Base-by-base conservation (phyloP, 1,140 invertebrate genomes). In the Condylostylus longicornis region DNA sequence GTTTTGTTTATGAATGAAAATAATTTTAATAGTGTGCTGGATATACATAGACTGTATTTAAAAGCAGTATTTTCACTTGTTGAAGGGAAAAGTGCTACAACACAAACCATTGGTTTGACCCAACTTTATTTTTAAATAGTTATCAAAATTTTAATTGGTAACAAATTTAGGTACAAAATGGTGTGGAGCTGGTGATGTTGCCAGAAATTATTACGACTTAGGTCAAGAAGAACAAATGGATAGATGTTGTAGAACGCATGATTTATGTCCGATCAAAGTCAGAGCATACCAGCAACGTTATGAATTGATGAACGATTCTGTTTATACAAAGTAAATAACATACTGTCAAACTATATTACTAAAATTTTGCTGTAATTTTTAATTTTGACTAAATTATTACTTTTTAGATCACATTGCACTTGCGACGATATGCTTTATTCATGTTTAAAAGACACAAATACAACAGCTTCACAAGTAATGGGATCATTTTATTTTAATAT, bases 401-500 rank as follows among this genome's bases (percentile, higher is more conserved):
- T 7, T 46, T 53, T 22, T 51, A 70, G 68, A 64, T 87, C 75
- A 28, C 85, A 89, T 53, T 93, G 87, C 54, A 68, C 66, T 12
- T 93, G 87, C 57, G 86, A 93, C 51, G 72, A 80, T 37, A 71
- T 73, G 48, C 72, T 93, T 14, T 83, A 76, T 57, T 65, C 75
- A 2, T 93, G 87, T 63, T 64, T 93, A 23, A 88, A 88, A 54
- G 55, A 62, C 19, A 70, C 74, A 19, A 71, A 75, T 32, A 68
- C 67, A 8, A 72, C 74, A 37, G 69, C 75, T 6, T 70, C 79
- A 0, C 77, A 85, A 42, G 60, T 85, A 4, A 76, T 91, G 71
- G 86, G 85, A 22, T 78, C 79, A 42, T 74, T 90, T 34, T 91
- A 87, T 48, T 91, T 90, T 60, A 89, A 90, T 53, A 52, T 90